These are phyloP conservation scores for Zoroaster sp. DNA, from an alignment of 53 echinoderm and acorn worm genomes.

Conservation along the genomic window DNA sequence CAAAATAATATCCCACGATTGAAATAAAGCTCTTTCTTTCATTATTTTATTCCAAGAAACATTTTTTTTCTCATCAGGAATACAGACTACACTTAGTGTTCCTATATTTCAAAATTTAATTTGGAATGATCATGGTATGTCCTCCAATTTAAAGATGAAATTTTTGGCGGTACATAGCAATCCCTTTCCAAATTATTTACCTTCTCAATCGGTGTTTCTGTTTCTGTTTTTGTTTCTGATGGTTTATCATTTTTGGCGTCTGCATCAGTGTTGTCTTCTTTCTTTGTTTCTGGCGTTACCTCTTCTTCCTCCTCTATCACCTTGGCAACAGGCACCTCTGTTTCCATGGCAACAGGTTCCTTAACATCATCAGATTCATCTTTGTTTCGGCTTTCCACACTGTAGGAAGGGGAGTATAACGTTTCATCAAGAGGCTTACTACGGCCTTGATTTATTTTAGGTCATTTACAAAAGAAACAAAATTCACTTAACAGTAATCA, in stretches of 20 bases:
- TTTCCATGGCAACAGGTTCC: constrained; percentile 30
- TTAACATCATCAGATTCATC: constrained; percentile 26
- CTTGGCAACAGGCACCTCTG: not conserved
- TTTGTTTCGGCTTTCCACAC: not conserved
- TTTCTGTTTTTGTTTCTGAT: not conserved
- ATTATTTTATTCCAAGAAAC: no score
- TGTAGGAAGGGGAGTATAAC: not conserved
- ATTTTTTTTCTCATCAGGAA: no score
- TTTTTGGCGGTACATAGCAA: no score
- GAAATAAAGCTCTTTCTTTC: no score
- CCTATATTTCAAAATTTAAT: no score
- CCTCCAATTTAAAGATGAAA: no score
- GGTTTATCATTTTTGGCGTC: not conserved
- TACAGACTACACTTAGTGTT: no score
- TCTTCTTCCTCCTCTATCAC: constrained; percentile 32
- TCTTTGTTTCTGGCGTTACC: constrained; percentile 3
- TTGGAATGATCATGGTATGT: no score
- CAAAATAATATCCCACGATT: no score
- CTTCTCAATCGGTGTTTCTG: not conserved
- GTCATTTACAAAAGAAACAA: not conserved
- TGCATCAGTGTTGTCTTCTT: not conserved
- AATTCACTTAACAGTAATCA: no score
- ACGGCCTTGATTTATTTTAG: no score
- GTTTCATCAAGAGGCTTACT: not conserved
- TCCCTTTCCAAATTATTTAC: no score